Evolutionary conservation across 1,140 invertebrate species (phyloP), one percentile per base, ranked within the genome.

Genomic region (Neotoxoptera formosana): DNA sequence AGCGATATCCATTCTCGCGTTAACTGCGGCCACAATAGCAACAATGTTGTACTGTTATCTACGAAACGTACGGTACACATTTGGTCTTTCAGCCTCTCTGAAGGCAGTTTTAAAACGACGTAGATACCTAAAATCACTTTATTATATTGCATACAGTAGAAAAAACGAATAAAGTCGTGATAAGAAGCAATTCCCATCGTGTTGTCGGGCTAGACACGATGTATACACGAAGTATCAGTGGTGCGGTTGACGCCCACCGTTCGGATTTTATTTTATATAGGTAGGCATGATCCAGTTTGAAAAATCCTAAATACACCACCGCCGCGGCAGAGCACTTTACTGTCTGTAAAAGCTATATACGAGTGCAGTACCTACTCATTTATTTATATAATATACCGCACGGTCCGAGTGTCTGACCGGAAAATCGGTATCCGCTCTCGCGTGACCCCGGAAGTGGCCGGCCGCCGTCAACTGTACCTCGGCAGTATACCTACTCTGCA

Each of bases 1-100:
- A 84, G 90, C 86, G 93, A 41, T 87, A 88, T 88, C 25, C 36
- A 20, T 88, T 88, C 47, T 51, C 6, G 25, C 87, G 87, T 88
- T 51, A 36, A 87, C 36, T 45, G 30, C 60, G 14, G 17, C n/a
- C 84, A 47, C 76, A 83, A 83, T 83, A 83, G 20, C 76, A 36
- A 8, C 21, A 34, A 36, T 83, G 36, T 83, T 83, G 21, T 83
- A 36, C 76, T 83, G 34, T 83, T 84, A 45, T 84, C 83, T 84
- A 83, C 34, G 34, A 36, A 36, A 83, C 76, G 76, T 36, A 81
- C 76, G 76, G 34, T 83, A 76, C 60, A 76, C n/a, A 76, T 76
- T 76, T 76, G 30, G n/a, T 76, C 30, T 11, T 17, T 76, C 60
- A 76, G 60, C 30, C 60, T 76, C 30, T n/a, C 60, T 30, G n/a